These are phyloP conservation scores for Channa maculata DNA, from an alignment of 2,113 vertebrate species.

Conservation along the genomic window DNA sequence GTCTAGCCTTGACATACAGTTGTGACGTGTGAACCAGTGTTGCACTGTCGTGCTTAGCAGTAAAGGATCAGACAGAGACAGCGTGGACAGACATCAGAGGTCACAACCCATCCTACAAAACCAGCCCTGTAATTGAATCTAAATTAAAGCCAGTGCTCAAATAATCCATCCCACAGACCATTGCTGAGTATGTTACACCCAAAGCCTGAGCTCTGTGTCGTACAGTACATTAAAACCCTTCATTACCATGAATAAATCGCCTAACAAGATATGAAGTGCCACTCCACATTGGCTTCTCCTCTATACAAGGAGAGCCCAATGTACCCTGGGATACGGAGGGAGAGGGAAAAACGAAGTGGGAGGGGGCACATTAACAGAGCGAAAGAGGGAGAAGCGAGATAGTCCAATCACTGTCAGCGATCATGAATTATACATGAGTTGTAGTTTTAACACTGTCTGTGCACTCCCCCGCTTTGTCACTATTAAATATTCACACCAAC, in stretches of 20 bases:
- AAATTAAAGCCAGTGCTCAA: slow-evolving; percentile 59
- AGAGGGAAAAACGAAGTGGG: slow-evolving; percentile 41
- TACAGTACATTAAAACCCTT: slow-evolving; percentile 63
- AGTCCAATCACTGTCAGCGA: slow-evolving; percentile 77
- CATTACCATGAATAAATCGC: slow-evolving; percentile 71
- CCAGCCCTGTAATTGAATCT: slow-evolving; percentile 55
- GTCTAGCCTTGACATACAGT: slow-evolving; percentile 17
- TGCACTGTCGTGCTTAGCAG: slow-evolving; percentile 11
- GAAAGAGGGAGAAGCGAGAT: slow-evolving; percentile 36
- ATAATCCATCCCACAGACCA: slow-evolving; percentile 63
- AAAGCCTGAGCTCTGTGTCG: slow-evolving; percentile 22
- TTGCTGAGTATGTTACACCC: slow-evolving; percentile 55
- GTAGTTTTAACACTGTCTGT: slow-evolving; percentile 80
- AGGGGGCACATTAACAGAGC: slow-evolving; percentile 53
- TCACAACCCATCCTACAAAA: slow-evolving; percentile 48
- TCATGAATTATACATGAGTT: slow-evolving; percentile 88
- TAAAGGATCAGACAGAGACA: slow-evolving; percentile 33
- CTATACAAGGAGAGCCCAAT: slow-evolving; percentile 39
- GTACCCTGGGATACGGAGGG: slow-evolving; percentile 45
- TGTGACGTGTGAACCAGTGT: slow-evolving; percentile 15
- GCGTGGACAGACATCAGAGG: slow-evolving; percentile 52
- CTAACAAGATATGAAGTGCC: slow-evolving; percentile 68
- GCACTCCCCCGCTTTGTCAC: slow-evolving; percentile 78
- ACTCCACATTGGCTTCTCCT: slow-evolving; percentile 56
- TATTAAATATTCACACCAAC: slow-evolving; percentile 88